Percentiles rank a stretch among this genome's conserved stretches.
Evolutionary conservation across 2,113 vertebrate genomes (phyloP).

Genomic region (Alces alces): DNA sequence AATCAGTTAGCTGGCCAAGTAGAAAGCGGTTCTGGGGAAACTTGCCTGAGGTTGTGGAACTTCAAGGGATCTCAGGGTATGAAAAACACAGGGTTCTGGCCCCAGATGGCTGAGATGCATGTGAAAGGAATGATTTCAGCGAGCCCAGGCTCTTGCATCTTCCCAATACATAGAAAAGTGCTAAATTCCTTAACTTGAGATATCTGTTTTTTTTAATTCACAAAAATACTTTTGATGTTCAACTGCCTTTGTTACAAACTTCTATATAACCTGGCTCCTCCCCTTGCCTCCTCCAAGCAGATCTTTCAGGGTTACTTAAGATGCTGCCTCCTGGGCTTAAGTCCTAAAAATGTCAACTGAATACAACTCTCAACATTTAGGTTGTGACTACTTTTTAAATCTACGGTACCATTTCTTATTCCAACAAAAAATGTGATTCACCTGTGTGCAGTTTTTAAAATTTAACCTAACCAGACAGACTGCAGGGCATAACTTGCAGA

Average conservation of each 20-base stretch:
- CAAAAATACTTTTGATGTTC: neutral
- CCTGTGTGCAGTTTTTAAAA: neutral
- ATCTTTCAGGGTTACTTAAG: neutral
- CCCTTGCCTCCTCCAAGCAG: neutral
- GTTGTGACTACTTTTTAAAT: neutral
- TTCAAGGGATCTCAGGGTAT: neutral
- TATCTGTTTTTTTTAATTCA: neutral
- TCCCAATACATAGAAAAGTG: neutral
- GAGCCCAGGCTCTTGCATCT: neutral
- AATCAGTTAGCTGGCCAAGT: neutral
- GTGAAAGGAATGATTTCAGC: neutral
- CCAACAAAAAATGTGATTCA: accelerated
- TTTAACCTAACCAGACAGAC: neutral
- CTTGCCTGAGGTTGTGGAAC: neutral
- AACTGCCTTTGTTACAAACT: neutral
- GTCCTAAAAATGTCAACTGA: neutral
- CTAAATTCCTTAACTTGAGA: neutral
- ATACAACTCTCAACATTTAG: neutral
- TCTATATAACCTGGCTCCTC: neutral
- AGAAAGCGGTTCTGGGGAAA: neutral
- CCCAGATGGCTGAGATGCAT: neutral
- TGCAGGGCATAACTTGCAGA: neutral
- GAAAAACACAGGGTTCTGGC: neutral
- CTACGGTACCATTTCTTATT: neutral
- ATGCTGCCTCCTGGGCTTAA: neutral